Percentiles rank a stretch among this genome's conserved stretches.
phyloP scores from a whole-genome alignment of 2,888 invertebrate genomes.

The Meteorus cinctellus region DNA sequence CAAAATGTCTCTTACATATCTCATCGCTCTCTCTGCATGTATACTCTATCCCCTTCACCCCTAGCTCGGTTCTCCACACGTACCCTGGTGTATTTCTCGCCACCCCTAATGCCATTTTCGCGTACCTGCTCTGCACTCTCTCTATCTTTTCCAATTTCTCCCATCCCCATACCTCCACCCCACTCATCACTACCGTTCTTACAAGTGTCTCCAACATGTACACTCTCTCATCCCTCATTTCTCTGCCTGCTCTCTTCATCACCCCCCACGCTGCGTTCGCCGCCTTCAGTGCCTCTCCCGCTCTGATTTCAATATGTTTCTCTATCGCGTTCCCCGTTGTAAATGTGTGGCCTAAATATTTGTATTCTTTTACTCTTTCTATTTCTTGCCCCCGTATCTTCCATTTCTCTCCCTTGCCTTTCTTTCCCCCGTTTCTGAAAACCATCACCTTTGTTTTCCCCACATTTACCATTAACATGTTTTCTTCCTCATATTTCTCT shows the following conservation, averaged over 20 bases:
- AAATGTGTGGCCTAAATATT: constrained; percentile 35
- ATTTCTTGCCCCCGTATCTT: constrained; percentile 37
- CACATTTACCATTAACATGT: constrained; percentile 32
- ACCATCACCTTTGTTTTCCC: constrained; percentile 44
- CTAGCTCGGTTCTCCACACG: background rate
- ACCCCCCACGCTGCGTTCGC: background rate
- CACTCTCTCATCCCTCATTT: background rate
- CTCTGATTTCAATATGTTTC: too few relatives aligned
- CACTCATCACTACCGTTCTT: background rate
- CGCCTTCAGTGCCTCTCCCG: background rate
- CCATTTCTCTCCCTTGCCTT: constrained; percentile 19
- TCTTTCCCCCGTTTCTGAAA: constrained; percentile 45
- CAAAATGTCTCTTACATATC: background rate
- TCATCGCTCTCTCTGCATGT: background rate
- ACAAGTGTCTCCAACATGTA: too few relatives aligned
- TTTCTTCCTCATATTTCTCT: constrained; percentile 35
- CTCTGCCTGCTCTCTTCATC: constrained; percentile 31
- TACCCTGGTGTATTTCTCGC: background rate
- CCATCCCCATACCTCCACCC: constrained; percentile 47
- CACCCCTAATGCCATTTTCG: background rate
- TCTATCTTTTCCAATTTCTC: background rate
- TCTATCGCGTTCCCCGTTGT: too few relatives aligned
- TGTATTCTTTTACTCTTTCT: constrained; percentile 42
- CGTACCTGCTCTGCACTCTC: constrained; percentile 14
- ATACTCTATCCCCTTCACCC: background rate